Evolutionary conservation across 2,113 vertebrate genomes (phyloP).

Genomic region (Grallaria varia): DNA sequence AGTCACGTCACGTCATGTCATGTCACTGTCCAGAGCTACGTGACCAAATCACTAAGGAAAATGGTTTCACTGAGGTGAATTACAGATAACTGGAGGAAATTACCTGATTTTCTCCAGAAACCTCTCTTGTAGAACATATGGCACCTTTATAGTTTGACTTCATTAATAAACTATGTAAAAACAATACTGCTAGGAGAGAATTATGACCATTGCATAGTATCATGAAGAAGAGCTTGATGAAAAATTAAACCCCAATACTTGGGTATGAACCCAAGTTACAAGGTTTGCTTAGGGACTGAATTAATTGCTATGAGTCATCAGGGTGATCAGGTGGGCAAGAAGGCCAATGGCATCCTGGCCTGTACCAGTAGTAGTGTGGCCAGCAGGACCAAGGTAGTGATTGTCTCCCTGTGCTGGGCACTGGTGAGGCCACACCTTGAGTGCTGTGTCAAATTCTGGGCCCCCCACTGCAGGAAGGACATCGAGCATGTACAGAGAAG

Average conservation of each 20-base stretch:
- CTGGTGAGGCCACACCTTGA: background rate
- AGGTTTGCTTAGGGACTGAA: background rate
- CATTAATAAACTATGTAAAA: background rate
- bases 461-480: background rate
- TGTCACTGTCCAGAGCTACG: background rate
- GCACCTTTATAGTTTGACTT: background rate
- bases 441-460: background rate
- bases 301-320: background rate
- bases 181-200: background rate
- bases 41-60: background rate
- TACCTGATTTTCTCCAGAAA: background rate
- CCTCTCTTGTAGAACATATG: background rate
- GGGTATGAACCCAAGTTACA: background rate
- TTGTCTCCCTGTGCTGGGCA: background rate
- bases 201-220: background rate
- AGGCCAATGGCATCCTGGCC: background rate
- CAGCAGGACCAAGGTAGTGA: background rate
- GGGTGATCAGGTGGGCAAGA: background rate
- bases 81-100: background rate
- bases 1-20: background rate
- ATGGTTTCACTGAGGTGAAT: background rate
- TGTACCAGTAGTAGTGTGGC: background rate
- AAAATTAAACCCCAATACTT: background rate
- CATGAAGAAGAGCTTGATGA: background rate
- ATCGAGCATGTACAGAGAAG: rapidly evolving